phyloP scores from a whole-genome alignment of 1,140 invertebrate genomes.

The Aphis craccivora region DNA sequence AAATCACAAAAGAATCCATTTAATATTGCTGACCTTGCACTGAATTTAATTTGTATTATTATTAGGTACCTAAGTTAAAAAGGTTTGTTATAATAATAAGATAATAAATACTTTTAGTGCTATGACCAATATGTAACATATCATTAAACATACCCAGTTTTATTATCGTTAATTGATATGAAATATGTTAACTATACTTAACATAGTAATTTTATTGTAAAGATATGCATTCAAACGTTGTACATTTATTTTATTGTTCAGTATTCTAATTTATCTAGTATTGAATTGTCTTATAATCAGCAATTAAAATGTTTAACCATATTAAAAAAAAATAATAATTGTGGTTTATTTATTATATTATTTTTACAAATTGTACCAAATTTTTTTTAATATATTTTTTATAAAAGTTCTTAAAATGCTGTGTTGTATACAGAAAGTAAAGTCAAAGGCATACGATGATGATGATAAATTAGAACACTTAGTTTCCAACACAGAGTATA shows the following conservation, averaged over 20 bases:
- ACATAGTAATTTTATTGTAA: not conserved
- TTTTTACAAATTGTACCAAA: not conserved
- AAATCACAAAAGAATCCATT: not conserved
- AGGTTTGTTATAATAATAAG: not conserved
- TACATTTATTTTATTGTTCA: not conserved
- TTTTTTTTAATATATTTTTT: not conserved
- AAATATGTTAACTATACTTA: not conserved
- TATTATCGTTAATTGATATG: not conserved
- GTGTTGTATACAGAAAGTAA: conserved; percentile 52
- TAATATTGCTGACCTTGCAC: not conserved
- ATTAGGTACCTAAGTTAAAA: not conserved
- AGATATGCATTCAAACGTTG: not conserved
- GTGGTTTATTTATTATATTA: not conserved
- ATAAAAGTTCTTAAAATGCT: conserved; percentile 16
- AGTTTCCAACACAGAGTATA: conserved; percentile 51
- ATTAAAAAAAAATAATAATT: no score
- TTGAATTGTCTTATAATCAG: not conserved
- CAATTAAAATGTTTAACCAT: not conserved
- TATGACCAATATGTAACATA: not conserved
- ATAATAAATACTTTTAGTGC: not conserved
- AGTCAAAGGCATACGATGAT: conserved; percentile 26
- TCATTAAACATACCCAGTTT: not conserved
- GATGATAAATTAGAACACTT: conserved; percentile 47
- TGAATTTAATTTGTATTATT: not conserved
- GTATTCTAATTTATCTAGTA: not conserved